Base-by-base conservation (phyloP, 2,113 vertebrate genomes). In the Tupaia tana region DNA sequence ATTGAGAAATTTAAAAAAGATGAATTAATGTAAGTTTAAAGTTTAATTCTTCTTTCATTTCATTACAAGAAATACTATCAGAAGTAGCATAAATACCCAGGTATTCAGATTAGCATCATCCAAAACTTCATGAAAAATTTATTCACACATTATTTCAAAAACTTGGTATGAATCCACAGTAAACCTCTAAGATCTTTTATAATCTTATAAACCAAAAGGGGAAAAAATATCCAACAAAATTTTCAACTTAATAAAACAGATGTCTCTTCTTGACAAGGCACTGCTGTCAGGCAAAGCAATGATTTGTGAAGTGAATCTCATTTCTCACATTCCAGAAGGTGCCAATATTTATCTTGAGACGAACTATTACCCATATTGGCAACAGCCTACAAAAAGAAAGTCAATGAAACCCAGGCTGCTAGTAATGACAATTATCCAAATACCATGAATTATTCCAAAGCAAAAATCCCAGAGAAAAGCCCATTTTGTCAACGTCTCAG, bases 191-290 rank as follows among this genome's bases (percentile, higher is more conserved):
- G 56, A 94, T 91, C 31, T 92, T 16, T 73, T 86, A 79, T 10
- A 93, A 94, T 77, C 78, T 43, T 43, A 86, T 73, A 86, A 93
- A 87, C 43, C 84, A 69, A 82, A 82, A 93, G n/a, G 67, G 63
- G 11, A 31, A 71, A 43, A 34, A 94, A 59, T 91, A 89, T 80
- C 43, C 61, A 75, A 89, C 74, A 89, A 87, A 93, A 94, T 83
- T 94, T 75, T 63, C 91, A 91, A 64, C 63, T 91, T 81, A 91
- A 90, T 24, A 96, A 73, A 97, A 91, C 74, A 95, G 90, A 95
- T 94, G 16, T 74, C 86, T 86, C 4, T 70, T 86, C 27, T 25
- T 90, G 54, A 87, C 83, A 91, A 84, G 93, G 12, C 66, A 74
- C 67, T 67, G 70, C 81, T 96, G 67, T 91, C 61, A 27, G 90